Base-by-base conservation (phyloP, 2,797 vertebrate genomes). In the Poecilia wingei region DNA sequence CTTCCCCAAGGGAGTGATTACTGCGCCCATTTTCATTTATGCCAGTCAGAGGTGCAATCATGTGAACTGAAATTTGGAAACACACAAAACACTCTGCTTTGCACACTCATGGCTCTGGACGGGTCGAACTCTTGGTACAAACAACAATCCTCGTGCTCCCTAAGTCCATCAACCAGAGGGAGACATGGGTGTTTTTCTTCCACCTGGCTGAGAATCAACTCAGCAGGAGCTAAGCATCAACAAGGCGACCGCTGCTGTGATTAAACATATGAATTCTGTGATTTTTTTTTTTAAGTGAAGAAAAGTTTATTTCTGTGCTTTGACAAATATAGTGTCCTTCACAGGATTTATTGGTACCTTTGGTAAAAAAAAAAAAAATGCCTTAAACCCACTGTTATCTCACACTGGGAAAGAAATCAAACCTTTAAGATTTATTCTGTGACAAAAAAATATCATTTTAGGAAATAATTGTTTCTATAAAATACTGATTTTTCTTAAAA, bases 1-100 rank as follows among this genome's bases (percentile, higher is more conserved):
- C 81, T 81, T 75, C 87, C 81, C 84, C 72, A 43, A 72, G 77
- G 87, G 88, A 85, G 81, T 75, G 79, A 88, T 93, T 90, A 91
- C 89, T 88, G 75, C 87, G 78, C 83, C 81, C 89, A 87, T 95
- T 93, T 91, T 87, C 84, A 89, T 89, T 84, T 85, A 81, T 92
- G 93, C 87, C 89, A 88, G 85, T 94, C 92, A 91, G 83, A 47
- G 77, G 49, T 74, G 84, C 89, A 87, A 83, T 91, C 90, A 91
- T 91, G 90, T 92, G 89, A 45, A 92, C 80, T 33, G 81, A 77
- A 82, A 77, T 86, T 87, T 82, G 64, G 69, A 84, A 64, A 76
- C 82, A 80, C 78, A 76, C 86, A 80, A 78, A 78, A 81, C 83
- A 85, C 73, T 25, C 77, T 78, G 45, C 69, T 72, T 76, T 77